These are phyloP conservation scores for Phasia obesa DNA, from an alignment of 2,888 invertebrate genomes.

Conservation along the genomic window DNA sequence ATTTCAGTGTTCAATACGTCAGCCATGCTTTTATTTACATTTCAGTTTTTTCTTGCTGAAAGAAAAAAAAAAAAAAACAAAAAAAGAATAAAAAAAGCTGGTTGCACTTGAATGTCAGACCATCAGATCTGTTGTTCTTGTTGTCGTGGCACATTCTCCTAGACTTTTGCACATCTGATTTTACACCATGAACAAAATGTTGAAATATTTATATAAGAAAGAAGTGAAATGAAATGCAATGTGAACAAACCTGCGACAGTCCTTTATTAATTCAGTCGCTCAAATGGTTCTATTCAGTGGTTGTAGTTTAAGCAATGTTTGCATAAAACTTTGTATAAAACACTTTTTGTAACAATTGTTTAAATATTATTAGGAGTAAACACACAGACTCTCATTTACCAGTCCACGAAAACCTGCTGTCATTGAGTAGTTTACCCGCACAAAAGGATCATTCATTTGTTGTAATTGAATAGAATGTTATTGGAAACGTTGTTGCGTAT, in stretches of 20 bases:
- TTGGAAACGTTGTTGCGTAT: conserved; percentile 21
- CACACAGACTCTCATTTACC: not conserved
- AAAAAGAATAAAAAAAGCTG: not conserved
- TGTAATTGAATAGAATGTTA: conserved; percentile 10
- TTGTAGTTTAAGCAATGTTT: conserved; percentile 14
- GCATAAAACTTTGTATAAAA: conserved; percentile 10
- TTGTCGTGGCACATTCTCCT: not conserved
- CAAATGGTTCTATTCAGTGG: conserved; percentile 13
- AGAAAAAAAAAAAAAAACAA: not conserved
- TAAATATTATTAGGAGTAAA: conserved; percentile 20
- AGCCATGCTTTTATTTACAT: conserved; percentile 17
- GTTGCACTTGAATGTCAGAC: conserved; percentile 19
- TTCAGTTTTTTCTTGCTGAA: not conserved
- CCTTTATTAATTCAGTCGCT: conserved; percentile 19
- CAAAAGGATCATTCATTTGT: conserved; percentile 3
- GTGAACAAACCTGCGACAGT: conserved; percentile 21
- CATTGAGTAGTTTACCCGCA: not conserved
- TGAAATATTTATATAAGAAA: conserved; percentile 25
- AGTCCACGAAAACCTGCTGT: conserved; percentile 6
- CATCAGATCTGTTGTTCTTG: not conserved
- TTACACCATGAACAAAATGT: conserved; percentile 18
- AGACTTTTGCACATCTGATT: conserved; percentile 5
- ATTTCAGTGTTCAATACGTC: not conserved
- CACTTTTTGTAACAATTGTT: not conserved
- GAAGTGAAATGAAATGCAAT: conserved; percentile 41